Base-by-base conservation (phyloP, 2,113 vertebrate species). In the Excalfactoria chinensis region DNA sequence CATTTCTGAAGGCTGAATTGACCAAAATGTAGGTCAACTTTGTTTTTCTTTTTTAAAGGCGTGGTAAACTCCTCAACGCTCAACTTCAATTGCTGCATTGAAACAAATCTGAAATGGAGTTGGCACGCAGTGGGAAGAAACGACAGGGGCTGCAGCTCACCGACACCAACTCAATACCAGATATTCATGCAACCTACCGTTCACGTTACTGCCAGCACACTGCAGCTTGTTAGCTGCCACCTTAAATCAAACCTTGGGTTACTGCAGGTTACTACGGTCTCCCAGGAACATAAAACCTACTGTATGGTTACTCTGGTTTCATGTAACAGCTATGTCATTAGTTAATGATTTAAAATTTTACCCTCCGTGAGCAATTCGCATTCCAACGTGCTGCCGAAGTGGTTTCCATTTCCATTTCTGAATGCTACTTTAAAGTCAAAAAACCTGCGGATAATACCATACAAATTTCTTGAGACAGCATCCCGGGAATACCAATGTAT, bases 261-360 rank as follows among this genome's bases (percentile, higher is more conserved):
- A 93, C 76, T 79, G 73, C 40, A 87, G 81, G 91, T 92, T 89
- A 88, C 84, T 83, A 82, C 64, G 64, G 23, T 5, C 75, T 77
- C 87, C 53, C 58, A 75, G 79, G 35, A 93, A 95, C 85, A 83
- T 51, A 92, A 95, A 88, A 92, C 87, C 82, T 34, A 76, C 83
- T 69, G 75, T 82, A 88, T 30, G 35, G 83, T 41, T 84, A 77
- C 84, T 67, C 64, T 83, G 93, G 92, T 96, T 95, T 94, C 94
- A 95, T 86, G 5, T 94, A 96, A 86, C 95, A 93, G 14, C 91
- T 63, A 28, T 89, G 81, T 78, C 89, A 95, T 83, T 95, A 96
- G 90, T 92, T 94, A 95, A 93, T 92, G 74, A 96, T 96, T 96
- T 95, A 89, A 89, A 93, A 92, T 95, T 93, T 87, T 66, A 84